A percentile compares a stretch with the other conserved stretches of the same genome.
Evolutionary conservation across 2,797 vertebrate species (phyloP).

Genomic region (Mus minutoides): DNA sequence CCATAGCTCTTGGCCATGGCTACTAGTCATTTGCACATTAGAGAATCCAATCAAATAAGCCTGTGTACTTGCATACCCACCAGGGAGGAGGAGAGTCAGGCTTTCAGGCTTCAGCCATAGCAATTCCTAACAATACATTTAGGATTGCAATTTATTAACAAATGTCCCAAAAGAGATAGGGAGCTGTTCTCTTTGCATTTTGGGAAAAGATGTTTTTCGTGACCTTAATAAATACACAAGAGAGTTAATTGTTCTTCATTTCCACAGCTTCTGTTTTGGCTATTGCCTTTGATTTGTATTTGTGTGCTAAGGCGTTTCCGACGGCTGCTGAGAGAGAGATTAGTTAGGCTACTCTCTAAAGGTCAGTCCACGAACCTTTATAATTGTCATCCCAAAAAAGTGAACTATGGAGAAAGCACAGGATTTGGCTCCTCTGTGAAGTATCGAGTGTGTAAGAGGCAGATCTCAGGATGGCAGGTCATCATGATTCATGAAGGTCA

Average conservation of each 20-base stretch:
- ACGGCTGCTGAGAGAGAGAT: conserved; percentile 32
- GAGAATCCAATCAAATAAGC: neutral
- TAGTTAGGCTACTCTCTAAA: neutral
- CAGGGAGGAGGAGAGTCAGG: neutral
- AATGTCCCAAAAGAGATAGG: conserved; percentile 20
- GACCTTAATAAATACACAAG: conserved; percentile 57
- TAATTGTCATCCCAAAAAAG: neutral
- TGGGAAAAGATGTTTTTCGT: neutral
- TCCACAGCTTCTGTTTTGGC: neutral
- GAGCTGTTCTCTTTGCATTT: neutral
- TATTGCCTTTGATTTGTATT: neutral
- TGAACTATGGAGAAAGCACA: neutral
- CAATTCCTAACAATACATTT: conserved; percentile 6
- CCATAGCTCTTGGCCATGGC: no score
- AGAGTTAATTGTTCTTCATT: conserved; percentile 53
- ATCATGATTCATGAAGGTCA: neutral
- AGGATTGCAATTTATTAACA: conserved; percentile 13
- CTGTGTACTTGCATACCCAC: no score
- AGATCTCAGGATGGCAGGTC: neutral
- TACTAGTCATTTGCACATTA: neutral
- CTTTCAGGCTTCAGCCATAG: neutral
- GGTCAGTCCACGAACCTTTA: neutral
- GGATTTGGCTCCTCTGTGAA: neutral
- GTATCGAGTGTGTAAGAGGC: neutral
- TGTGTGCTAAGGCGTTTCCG: neutral